These are phyloP conservation scores for Electrona antarctica DNA, from an alignment of 2,113 vertebrate genomes.

Conservation along the genomic window DNA sequence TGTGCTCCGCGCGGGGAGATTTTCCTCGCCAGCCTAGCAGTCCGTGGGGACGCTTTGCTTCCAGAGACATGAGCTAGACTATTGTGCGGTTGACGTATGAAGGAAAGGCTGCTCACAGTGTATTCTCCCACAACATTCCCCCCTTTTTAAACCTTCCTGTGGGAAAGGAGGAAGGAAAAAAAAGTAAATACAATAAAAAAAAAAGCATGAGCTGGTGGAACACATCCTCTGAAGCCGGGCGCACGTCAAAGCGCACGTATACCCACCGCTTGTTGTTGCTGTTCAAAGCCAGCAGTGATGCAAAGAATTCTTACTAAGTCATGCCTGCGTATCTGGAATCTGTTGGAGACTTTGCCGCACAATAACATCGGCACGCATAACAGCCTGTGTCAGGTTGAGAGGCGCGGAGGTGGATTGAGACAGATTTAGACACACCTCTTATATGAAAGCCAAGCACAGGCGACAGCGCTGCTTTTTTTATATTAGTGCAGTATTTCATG, in stretches of 20 bases:
- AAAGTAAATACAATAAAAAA: constrained; percentile 8
- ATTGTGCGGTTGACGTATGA: constrained; percentile 68
- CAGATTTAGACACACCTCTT: constrained; percentile 4
- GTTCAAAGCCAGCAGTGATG: constrained; percentile 26
- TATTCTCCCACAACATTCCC: constrained; percentile 49
- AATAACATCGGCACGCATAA: constrained; percentile 18
- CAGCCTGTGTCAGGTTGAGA: constrained; percentile 1
- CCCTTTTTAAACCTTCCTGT: constrained; percentile 61
- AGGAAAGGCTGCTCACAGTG: constrained; percentile 63
- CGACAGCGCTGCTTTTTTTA: constrained; percentile 31
- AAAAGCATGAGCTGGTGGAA: constrained; percentile 59
- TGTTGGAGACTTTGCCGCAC: constrained; percentile 37
- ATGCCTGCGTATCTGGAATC: constrained; percentile 1
- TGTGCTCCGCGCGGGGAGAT: constrained; percentile 34
- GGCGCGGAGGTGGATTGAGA: constrained; percentile 30
- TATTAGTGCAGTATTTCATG: constrained; percentile 37
- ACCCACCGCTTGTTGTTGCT: constrained; percentile 29
- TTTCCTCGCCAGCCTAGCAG: constrained; percentile 51
- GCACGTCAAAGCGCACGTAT: constrained; percentile 47
- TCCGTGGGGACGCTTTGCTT: constrained; percentile 50
- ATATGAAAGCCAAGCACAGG: constrained; percentile 13
- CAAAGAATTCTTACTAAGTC: constrained; percentile 33
- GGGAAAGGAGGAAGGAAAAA: constrained; percentile 35
- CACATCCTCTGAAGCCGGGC: constrained; percentile 66
- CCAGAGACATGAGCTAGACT: constrained; percentile 46